Evolutionary conservation across 2,113 vertebrate species (phyloP).

Genomic region (Hippotragus niger): DNA sequence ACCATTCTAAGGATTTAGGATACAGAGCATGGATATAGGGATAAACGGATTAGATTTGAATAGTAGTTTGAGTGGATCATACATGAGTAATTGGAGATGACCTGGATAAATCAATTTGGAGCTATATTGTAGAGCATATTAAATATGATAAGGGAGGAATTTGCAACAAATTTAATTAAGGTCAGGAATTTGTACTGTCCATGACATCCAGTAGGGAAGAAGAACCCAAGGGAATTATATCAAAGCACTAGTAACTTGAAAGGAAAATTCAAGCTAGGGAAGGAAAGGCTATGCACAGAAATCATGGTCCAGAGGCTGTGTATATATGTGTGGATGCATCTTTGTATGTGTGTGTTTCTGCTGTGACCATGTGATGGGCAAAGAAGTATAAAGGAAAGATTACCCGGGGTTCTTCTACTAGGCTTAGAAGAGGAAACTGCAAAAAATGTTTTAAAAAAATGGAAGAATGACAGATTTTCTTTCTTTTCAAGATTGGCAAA

Average conservation of each 20-base stretch:
- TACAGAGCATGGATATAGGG: background rate
- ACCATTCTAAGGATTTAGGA: background rate
- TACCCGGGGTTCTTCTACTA: background rate
- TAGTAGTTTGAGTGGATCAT: background rate
- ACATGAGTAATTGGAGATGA: background rate
- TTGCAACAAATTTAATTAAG: slow-evolving; percentile 23
- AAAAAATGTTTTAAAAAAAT: background rate
- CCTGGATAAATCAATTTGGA: background rate
- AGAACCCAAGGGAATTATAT: background rate
- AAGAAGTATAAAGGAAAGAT: background rate
- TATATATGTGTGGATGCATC: background rate
- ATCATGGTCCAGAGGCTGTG: background rate
- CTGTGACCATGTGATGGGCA: background rate
- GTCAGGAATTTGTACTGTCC: background rate
- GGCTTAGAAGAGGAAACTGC: background rate
- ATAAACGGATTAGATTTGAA: background rate
- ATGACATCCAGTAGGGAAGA: background rate
- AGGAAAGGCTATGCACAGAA: background rate
- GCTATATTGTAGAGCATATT: background rate
- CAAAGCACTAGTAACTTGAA: background rate
- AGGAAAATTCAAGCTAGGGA: background rate
- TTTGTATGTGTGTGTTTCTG: background rate
- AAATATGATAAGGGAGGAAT: background rate
- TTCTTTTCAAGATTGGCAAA: background rate
- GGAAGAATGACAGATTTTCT: background rate